phyloP scores from a whole-genome alignment of 2,888 invertebrate species.

The Hedychridium roseum region DNA sequence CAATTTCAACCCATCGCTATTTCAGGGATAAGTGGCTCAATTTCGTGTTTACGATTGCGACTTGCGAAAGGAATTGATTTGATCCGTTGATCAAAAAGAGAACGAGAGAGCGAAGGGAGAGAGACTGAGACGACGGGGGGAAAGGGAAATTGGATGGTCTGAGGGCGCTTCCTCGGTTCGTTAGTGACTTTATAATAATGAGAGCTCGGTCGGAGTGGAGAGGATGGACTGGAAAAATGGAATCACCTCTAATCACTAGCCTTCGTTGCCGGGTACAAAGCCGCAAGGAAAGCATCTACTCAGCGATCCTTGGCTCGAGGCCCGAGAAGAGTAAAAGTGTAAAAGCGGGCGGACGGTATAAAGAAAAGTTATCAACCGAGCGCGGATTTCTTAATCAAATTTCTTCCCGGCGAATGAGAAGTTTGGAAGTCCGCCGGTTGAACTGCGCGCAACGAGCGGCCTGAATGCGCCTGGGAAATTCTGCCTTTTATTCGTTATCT shows the following conservation, averaged over 20 bases:
- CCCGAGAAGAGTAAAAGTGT: constrained; percentile 6
- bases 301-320: constrained; percentile 22
- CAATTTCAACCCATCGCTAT: constrained; percentile 16
- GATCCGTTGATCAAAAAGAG: constrained; percentile 33
- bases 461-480: too few species aligned
- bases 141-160: constrained; percentile 31
- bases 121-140: constrained; percentile 11
- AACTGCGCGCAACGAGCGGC: too few species aligned
- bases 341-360: constrained; percentile 14
- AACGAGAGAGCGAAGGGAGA: constrained; percentile 15
- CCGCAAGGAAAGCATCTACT: constrained; percentile 35
- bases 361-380: constrained; percentile 21
- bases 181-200: constrained; percentile 58
- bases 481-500: too few species aligned
- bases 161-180: constrained; percentile 47
- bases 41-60: constrained; percentile 34
- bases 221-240: constrained; percentile 46
- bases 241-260: constrained; percentile 54
- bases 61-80: constrained; percentile 43
- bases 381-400: too few species aligned
- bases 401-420: too few species aligned
- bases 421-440: too few species aligned
- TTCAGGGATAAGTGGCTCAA: constrained; percentile 23
- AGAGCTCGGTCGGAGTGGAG: constrained; percentile 34
- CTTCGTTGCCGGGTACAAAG: constrained; percentile 26